A percentile compares a stretch with the other conserved stretches of the same genome.
These are phyloP conservation scores for Mesocricetus auratus DNA, from an alignment of 2,113 vertebrate genomes.

Conservation along the genomic window DNA sequence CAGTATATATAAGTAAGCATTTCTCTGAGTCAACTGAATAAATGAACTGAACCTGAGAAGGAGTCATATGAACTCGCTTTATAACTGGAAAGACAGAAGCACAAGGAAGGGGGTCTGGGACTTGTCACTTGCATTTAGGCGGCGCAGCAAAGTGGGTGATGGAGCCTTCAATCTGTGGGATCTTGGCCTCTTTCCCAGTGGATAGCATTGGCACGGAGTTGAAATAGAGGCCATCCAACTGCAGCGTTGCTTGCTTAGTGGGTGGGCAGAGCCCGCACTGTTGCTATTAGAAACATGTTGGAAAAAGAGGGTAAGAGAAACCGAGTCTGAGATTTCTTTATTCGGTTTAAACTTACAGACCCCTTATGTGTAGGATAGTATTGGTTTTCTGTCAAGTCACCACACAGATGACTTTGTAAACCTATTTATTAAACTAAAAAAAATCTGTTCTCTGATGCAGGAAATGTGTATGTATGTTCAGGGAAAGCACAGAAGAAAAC, in stretches of 20 bases:
- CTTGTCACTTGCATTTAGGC: neutral
- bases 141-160: rapidly evolving
- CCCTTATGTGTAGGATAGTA: neutral
- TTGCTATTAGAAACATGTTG: no score
- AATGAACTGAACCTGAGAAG: neutral
- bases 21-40: neutral
- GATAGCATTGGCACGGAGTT: neutral
- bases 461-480: neutral
- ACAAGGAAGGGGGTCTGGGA: no score
- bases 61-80: neutral
- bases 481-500: neutral
- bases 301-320: neutral
- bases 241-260: neutral
- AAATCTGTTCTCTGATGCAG: neutral
- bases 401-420: neutral
- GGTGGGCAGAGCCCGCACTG: no score
- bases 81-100: no score
- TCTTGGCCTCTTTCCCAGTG: neutral
- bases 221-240: neutral
- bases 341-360: neutral
- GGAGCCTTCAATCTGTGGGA: rapidly evolving
- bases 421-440: neutral
- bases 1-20: neutral
- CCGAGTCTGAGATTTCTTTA: neutral
- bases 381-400: neutral